Percentiles rank a stretch among this genome's conserved stretches.
Evolutionary conservation across 2,113 vertebrate species (phyloP).

Genomic region (Murina feae): DNA sequence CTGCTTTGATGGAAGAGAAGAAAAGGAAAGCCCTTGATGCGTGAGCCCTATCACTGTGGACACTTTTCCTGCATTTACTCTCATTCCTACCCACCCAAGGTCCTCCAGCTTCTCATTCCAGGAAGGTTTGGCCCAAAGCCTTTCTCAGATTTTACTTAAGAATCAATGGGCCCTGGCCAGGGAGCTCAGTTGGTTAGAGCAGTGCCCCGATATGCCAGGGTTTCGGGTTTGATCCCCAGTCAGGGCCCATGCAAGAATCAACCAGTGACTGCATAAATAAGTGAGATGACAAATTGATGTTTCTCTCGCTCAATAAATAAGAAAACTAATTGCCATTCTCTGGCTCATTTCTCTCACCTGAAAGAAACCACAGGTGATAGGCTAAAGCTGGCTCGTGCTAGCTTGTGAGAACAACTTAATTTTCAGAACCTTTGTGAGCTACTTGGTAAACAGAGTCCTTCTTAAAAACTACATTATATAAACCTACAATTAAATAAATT

Average conservation of each 20-base stretch:
- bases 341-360: background rate
- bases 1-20: background rate
- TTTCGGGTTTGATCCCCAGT: no score
- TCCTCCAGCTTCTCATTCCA: background rate
- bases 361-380: background rate
- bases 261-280: background rate
- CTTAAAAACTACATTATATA: background rate
- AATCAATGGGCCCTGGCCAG: background rate
- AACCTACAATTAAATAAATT: background rate
- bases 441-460: background rate
- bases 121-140: background rate
- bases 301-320: background rate
- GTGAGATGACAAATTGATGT: background rate
- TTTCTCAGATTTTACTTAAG: constrained; percentile 11
- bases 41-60: background rate
- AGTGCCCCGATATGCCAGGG: background rate
- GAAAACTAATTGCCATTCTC: background rate
- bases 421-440: background rate
- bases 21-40: background rate
- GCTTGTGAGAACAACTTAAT: background rate
- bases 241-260: background rate
- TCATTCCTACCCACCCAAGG: background rate
- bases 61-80: background rate
- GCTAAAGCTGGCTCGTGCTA: background rate
- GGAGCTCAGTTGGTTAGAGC: background rate